Base-by-base conservation (phyloP, 1,140 invertebrate species). In the Drosophila bocki region DNA sequence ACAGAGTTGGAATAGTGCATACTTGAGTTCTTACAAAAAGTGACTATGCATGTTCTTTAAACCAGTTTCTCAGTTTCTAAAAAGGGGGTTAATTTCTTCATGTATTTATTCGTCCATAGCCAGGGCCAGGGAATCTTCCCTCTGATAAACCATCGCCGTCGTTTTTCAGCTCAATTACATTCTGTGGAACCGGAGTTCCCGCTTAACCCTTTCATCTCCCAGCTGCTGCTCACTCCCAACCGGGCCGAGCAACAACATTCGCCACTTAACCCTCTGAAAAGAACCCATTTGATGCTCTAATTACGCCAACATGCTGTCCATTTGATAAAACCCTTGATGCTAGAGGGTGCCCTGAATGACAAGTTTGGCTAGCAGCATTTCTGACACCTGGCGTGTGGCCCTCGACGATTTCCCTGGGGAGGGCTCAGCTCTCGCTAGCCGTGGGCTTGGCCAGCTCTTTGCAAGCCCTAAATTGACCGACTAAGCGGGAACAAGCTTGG, bases 331-430 rank as follows among this genome's bases (percentile, higher is more conserved):
- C 61, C 71, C 60, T 42, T 17, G 33, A 22, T 44, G 33, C 11
- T 48, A 13, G 50, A 51, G 32, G 53, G 53, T 22, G 61, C 59
- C 75, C 61, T 45, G 17, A 67, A 75, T 83, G 65, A 82, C 75
- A 85, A 70, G 54, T 67, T 77, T 57, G 63, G 77, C 44, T 62
- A 56, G 42, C 64, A 82, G 59, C 75, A 87, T 80, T 83, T 80
- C 70, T 77, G 84, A 87, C 83, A 87, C 83, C 83, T 87, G 83
- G 77, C 80, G 71, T 74, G 84, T 76, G 83, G 57, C 50, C 45
- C 72, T 69, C 33, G n/a, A 17, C 54, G 74, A 65, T 67, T 68
- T 37, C 83, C 48, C 83, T 53, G 11, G 83, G 80, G 84, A 84
- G 41, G 47, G 12, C 39, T 7, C 45, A 13, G 29, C 45, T 69